Evolutionary conservation across 2,888 invertebrate species (phyloP), one percentile per base, ranked within the genome.

Genomic region (Hoplodrina ambigua): DNA sequence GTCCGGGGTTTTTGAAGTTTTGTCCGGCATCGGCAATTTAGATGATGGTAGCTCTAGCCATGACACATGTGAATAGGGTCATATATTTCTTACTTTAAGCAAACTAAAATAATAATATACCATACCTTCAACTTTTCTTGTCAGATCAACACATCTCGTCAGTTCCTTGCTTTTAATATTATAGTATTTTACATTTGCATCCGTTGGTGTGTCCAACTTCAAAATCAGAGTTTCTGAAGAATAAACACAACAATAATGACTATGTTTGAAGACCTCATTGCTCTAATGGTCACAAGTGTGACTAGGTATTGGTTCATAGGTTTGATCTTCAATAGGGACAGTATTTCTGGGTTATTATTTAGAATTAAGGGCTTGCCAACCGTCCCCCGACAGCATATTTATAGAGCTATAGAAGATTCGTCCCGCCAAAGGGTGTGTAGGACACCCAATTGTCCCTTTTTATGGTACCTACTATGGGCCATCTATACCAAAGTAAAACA

Each of bases 221-320:
- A 90, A 72, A 65, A 92, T 88, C 15, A 93, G 52, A 19, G 72
- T 81, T 67, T 89, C 92, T 92, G 86, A 61, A 88, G 91, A 66
- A 67, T 25, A 61, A 55, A 55, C 61, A 72, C 56, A 7, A 30
- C 3, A 17, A 25, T 13, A 20, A 17, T 19, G 6, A 46, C 17
- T 46, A 17, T 46, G 17, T 41, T 52, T 2, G 11, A 11, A 3
- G 8, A n/a, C 37, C n/a, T 30, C 19, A 8, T 41, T 30, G 25
- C 2, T 52, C 11, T 17, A 41, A 2, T 41, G 17, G 8, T 13
- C 19, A 55, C 4, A 41, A 41, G 37, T 8, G 37, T 13, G 13
- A 41, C 41, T 41, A 4, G n/a, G n/a, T n/a, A n/a, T 2, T 41
- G 41, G 13, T 41, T 41, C 3, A 0, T 13, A 20, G 25, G 0